Evolutionary conservation across 2,888 invertebrate species (phyloP), one percentile per base, ranked within the genome.

Genomic region (Meiosimyza platycephala): DNA sequence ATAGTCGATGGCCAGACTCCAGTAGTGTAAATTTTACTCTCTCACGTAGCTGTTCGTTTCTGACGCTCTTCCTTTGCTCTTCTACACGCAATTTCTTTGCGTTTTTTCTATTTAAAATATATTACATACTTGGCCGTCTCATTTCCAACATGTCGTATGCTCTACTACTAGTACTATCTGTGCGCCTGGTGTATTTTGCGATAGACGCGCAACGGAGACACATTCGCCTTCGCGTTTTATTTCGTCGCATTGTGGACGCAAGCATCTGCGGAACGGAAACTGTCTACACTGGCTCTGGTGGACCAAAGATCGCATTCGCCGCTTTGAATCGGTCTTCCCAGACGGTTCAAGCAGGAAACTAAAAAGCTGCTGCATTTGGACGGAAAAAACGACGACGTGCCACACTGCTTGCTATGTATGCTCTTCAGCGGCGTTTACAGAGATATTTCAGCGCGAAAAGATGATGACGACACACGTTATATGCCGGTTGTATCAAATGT

Each of bases 131-230:
- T 2, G 1, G 60, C 3, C 22, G 60, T 16, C 60, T 9, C 33
- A 40, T 40, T 40, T 40, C 40, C 16, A 57, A 47, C 12, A 28
- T 22, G 66, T 50, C 16, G 64, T 50, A 66, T 18, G 51, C 57
- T 68, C 76, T 76, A 9, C 6, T 12, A 48, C n/a, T 76, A 9
- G 5, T 12, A 48, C n/a, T 71, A 72, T 64, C 81, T 85, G 84
- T 48, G 78, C 76, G 79, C 85, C 86, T 85, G 83, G 82, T 85
- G 75, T 75, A 81, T 82, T 84, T 85, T 84, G 85, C 85, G 86
- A 86, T 85, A 85, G 85, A 86, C 85, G 86, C 84, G 86, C 85
- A 83, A 84, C 85, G 80, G 63, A 55, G 65, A 55, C 67, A 55
- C 67, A 62, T 64, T 64, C 70, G 73, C 65, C 70, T 63, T 63